phyloP scores from a whole-genome alignment of 1,140 invertebrate genomes.

The Yoshiicerus persimilis region DNA sequence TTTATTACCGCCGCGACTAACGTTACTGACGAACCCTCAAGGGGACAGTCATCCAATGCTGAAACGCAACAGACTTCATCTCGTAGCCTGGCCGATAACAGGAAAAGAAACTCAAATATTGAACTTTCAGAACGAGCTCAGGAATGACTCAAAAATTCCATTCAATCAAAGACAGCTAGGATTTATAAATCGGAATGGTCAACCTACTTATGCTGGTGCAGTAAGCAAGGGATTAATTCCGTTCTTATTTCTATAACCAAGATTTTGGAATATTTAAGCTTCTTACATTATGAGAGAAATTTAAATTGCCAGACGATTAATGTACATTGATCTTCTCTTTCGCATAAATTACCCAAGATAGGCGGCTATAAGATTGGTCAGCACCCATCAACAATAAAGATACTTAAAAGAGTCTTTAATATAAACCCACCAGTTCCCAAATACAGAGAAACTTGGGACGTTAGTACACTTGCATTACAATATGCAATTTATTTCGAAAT shows the following conservation, averaged over 20 bases:
- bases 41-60: background rate
- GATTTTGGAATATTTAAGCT: background rate
- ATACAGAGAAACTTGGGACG: background rate
- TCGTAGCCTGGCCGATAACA: constrained; percentile 29
- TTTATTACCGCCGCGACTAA: background rate
- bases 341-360: background rate
- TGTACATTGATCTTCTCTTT: background rate
- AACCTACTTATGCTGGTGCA: background rate
- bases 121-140: background rate
- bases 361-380: background rate
- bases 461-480: background rate
- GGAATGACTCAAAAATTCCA: background rate
- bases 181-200: constrained; percentile 9
- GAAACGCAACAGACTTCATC: background rate
- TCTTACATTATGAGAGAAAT: background rate
- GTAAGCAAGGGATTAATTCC: background rate
- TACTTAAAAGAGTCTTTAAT: constrained; percentile 27
- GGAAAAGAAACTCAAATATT: background rate
- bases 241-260: background rate
- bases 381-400: background rate
- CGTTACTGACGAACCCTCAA: background rate
- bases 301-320: background rate
- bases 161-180: background rate
- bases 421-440: background rate
- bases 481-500: background rate